Evolutionary conservation across 2,888 invertebrate genomes (phyloP).

Genomic region (Cremastobaeus sp.): DNA sequence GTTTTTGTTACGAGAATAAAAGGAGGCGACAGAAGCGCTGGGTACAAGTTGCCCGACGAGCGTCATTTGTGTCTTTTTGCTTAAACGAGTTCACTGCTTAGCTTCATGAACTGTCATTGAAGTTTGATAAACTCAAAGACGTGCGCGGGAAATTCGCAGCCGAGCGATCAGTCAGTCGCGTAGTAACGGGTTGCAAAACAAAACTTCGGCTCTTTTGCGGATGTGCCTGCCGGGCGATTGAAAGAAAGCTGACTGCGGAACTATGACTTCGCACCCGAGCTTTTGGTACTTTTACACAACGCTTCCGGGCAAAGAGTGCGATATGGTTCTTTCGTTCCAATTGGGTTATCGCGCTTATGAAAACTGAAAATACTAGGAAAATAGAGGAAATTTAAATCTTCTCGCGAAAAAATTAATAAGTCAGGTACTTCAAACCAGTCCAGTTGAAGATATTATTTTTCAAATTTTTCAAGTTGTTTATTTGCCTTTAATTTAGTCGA

Average conservation of each 20-base stretch:
- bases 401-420: too few species aligned
- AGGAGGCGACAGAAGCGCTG: constrained; percentile 21
- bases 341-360: too few species aligned
- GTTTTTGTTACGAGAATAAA: constrained; percentile 28
- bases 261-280: constrained; percentile 37
- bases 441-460: too few species aligned
- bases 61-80: constrained; percentile 31
- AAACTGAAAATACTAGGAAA: too few species aligned
- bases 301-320: not conserved
- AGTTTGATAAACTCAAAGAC: constrained; percentile 55
- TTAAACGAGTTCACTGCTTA: constrained; percentile 42
- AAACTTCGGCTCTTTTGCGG: constrained; percentile 36
- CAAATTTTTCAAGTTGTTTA: too few species aligned
- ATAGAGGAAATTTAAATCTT: too few species aligned
- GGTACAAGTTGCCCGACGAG: constrained; percentile 26
- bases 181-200: constrained; percentile 55
- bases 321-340: too few species aligned
- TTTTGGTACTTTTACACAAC: constrained; percentile 22
- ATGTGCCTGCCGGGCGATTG: constrained; percentile 48
- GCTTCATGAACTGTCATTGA: constrained; percentile 49
- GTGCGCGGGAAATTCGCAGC: constrained; percentile 45
- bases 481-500: too few species aligned
- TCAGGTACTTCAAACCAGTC: too few species aligned
- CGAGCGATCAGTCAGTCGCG: constrained; percentile 52
- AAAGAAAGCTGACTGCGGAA: constrained; percentile 57